Evolutionary conservation across 1,140 invertebrate species (phyloP).

Genomic region (Periplaneta americana): DNA sequence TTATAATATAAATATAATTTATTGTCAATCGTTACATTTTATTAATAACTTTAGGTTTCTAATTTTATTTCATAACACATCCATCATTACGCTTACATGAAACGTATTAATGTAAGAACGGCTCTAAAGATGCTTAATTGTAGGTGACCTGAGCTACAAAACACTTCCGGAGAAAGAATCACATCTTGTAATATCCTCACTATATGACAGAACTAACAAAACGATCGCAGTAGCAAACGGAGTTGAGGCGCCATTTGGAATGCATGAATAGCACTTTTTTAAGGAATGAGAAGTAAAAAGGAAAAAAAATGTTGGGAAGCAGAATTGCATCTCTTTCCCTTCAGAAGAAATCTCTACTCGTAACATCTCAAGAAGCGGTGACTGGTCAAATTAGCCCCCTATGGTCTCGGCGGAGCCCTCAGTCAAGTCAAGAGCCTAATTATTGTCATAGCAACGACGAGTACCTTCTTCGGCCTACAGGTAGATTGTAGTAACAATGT

Average conservation of each 20-base stretch:
- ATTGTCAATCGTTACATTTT: too few relatives aligned
- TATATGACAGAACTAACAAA: too few relatives aligned
- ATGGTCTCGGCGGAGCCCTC: neutral
- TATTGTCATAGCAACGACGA: neutral
- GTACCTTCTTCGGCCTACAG: too few relatives aligned
- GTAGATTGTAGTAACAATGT: neutral
- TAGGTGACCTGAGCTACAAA: too few relatives aligned
- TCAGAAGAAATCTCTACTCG: neutral
- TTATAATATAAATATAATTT: too few relatives aligned
- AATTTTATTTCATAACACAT: too few relatives aligned
- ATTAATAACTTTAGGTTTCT: too few relatives aligned
- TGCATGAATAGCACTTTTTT: neutral
- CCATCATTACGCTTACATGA: too few relatives aligned
- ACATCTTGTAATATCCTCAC: neutral
- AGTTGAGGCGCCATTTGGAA: neutral
- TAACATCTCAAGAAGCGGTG: neutral
- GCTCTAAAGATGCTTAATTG: too few relatives aligned
- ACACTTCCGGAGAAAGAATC: neutral
- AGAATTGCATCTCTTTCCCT: neutral
- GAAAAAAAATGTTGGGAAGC: neutral
- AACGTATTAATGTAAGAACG: too few relatives aligned
- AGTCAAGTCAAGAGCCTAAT: neutral
- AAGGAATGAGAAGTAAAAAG: neutral
- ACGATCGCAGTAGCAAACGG: neutral
- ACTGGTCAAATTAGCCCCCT: neutral